Evolutionary conservation across 1,140 invertebrate species (phyloP), one percentile per base, ranked within the genome.

Genomic region (Rhyacophila brunnea): DNA sequence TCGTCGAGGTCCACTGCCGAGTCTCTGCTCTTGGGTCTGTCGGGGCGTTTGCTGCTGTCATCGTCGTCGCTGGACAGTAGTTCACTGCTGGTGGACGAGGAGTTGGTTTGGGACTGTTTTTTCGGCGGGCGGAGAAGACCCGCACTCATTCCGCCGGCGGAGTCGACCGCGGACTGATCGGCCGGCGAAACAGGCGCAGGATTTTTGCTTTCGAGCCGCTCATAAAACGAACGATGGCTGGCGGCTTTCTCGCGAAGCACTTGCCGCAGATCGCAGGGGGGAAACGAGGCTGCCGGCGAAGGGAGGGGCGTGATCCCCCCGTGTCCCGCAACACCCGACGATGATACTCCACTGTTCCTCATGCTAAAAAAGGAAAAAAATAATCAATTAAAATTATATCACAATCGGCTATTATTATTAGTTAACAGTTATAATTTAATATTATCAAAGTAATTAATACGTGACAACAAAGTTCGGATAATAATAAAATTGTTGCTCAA

Each of bases 221-320:
- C 59, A 68, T 79, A 79, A 62, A 76, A 79, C 64, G 75, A 62
- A 61, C 76, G 75, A 68, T 79, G 77, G 67, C 62, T 73, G 23
- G 75, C 69, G 35, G 77, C 76, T 66, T 78, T 78, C 68, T 77
- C 74, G 38, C 75, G 69, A 56, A 79, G 65, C 47, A 77, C 70
- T 40, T 73, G 70, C 36, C 77, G 72, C 66, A 78, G 74, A 64
- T 79, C 77, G 60, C 74, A 72, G 35, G 72, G 69, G 19, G 73
- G 68, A 42, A 63, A 6, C 48, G 10, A 11, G 23, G 11, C 50
- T 35, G 7, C 5, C 35, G 10, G 17, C 20, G 17, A 10, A 10
- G 43, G 50, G 34, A 38, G 50, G 34, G 35, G 23, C 55, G 46
- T 48, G 45, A 50, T 40, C 32, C 10, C 46, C 23, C 47, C 38